These are phyloP conservation scores for Daphoenositta chrysoptera DNA, from an alignment of 2,113 vertebrate species.

Conservation along the genomic window DNA sequence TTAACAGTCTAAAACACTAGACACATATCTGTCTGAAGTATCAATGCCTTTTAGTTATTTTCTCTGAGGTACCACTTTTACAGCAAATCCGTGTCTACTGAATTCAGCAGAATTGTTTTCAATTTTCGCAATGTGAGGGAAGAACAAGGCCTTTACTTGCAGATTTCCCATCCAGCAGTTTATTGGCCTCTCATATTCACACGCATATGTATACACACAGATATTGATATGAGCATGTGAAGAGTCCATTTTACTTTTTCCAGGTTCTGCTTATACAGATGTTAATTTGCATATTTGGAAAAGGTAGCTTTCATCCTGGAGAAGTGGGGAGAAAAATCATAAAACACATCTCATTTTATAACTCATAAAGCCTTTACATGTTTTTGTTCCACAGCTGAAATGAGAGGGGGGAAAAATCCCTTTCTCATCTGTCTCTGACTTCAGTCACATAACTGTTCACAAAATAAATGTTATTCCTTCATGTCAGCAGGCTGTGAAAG, in stretches of 20 bases:
- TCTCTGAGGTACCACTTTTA: not conserved
- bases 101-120: not conserved
- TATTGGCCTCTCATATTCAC: not conserved
- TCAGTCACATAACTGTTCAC: constrained; percentile 1
- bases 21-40: not conserved
- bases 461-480: constrained; percentile 53
- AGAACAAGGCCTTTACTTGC: not conserved
- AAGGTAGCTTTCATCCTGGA: not conserved
- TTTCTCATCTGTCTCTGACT: constrained; percentile 24
- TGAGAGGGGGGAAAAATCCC: not conserved
- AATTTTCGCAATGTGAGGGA: not conserved
- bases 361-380: not conserved
- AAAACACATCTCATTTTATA: not conserved
- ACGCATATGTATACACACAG: not conserved
- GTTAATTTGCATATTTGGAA: constrained; percentile 36
- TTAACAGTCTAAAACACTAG: not conserved
- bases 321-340: not conserved
- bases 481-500: constrained; percentile 43
- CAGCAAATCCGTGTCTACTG: not conserved
- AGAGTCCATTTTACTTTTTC: not conserved
- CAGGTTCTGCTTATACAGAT: constrained; percentile 6
- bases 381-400: constrained; percentile 2
- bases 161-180: not conserved
- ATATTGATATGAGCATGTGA: not conserved
- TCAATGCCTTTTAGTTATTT: not conserved